Conservation (phyloP, 2,113 vertebrate species). For the Stictonetta naevosa region DNA sequence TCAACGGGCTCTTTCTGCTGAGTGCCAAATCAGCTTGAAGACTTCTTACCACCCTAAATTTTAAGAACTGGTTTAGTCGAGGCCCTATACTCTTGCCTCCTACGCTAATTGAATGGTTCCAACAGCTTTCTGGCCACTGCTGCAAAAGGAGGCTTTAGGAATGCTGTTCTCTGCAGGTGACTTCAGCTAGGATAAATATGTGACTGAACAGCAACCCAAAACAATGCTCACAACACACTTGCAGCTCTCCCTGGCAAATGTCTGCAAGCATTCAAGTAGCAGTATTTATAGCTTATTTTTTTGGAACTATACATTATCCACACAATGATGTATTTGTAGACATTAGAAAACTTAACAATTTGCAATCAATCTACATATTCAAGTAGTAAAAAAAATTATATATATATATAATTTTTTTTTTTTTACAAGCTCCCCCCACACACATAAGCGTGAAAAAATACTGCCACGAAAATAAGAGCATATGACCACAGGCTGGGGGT, state of each 20-base stretch:
- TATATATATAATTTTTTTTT: no score
- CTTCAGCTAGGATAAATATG: not conserved
- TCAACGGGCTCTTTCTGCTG: slow-evolving; percentile 18
- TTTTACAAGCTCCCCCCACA: no score
- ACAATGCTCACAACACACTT: not conserved
- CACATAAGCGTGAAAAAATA: not conserved
- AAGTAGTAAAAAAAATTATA: not conserved
- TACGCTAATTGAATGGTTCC: not conserved
- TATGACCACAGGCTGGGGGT: not conserved
- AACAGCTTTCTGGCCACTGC: not conserved
- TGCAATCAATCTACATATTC: not conserved
- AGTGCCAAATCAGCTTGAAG: slow-evolving; percentile 46
- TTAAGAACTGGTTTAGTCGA: not conserved
- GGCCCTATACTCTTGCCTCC: not conserved
- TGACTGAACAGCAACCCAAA: not conserved
- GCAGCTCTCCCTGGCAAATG: not conserved
- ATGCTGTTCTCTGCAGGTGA: not conserved
- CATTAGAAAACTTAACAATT: not conserved
- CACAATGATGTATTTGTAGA: not conserved
- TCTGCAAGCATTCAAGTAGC: not conserved
- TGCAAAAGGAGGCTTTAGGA: not conserved
- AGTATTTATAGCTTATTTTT: not conserved
- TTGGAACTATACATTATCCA: not conserved
- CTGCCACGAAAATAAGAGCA: not conserved
- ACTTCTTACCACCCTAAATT: slow-evolving; percentile 25